phyloP scores from a whole-genome alignment of 2,113 vertebrate genomes.

The Gopherus evgoodei region DNA sequence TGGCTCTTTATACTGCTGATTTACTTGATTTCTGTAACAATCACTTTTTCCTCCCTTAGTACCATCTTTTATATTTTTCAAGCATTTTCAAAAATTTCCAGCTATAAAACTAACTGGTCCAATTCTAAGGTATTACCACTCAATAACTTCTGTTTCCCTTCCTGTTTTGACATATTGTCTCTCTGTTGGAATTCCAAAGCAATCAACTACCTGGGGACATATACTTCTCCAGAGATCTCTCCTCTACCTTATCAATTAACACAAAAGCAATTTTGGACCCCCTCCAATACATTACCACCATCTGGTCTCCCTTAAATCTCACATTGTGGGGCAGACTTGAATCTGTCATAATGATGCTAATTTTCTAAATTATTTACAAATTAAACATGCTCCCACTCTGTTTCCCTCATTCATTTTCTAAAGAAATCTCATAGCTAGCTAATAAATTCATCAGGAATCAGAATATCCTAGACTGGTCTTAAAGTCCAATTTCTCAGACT shows the following conservation, averaged over 20 bases:
- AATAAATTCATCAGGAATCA: background rate
- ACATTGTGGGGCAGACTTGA: slow-evolving; percentile 69
- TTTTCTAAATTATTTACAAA: slow-evolving; percentile 81
- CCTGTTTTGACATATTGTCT: slow-evolving; percentile 72
- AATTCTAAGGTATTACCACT: slow-evolving; percentile 55
- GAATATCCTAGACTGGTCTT: background rate
- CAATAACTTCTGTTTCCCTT: slow-evolving; percentile 66
- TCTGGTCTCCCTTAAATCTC: slow-evolving; percentile 77
- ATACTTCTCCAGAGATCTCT: slow-evolving; percentile 74
- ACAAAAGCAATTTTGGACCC: slow-evolving; percentile 78
- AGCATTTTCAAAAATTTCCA: slow-evolving; percentile 34
- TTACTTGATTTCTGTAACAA: slow-evolving; percentile 26
- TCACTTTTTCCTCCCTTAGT: slow-evolving; percentile 9
- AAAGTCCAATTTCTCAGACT: background rate
- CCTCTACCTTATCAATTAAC: slow-evolving; percentile 77
- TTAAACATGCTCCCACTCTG: slow-evolving; percentile 63
- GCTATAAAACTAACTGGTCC: slow-evolving; percentile 65
- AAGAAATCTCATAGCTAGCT: slow-evolving; percentile 28
- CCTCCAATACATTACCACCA: slow-evolving; percentile 74
- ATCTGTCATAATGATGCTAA: slow-evolving; percentile 78
- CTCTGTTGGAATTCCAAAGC: slow-evolving; percentile 78
- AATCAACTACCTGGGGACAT: slow-evolving; percentile 79
- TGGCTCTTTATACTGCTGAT: slow-evolving; percentile 23
- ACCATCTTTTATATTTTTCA: slow-evolving; percentile 24
- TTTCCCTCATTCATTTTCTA: slow-evolving; percentile 45